Evolutionary conservation across 2,888 invertebrate species (phyloP).

Genomic region (Sphaerophoria taeniata): DNA sequence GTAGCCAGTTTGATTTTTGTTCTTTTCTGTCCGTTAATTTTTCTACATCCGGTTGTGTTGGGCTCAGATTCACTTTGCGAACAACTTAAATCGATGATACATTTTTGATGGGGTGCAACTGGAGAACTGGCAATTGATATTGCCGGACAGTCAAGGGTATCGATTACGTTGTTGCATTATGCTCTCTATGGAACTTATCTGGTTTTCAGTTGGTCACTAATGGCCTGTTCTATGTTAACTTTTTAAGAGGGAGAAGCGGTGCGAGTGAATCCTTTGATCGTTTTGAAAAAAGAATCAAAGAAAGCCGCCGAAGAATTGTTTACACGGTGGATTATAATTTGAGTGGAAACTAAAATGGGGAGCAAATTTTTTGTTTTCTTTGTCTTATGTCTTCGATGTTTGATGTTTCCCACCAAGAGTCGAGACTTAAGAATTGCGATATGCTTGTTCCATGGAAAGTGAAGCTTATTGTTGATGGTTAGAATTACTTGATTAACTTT

Average conservation of each 20-base stretch:
- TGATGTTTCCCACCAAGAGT: slow-evolving; percentile 27
- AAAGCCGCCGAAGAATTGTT: slow-evolving; percentile 37
- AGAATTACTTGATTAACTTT: slow-evolving; percentile 24
- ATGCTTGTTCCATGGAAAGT: slow-evolving; percentile 42
- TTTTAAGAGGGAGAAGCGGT: slow-evolving; percentile 1
- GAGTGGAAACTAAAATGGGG: slow-evolving; percentile 4
- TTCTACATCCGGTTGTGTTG: slow-evolving; percentile 68
- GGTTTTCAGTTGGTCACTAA: background rate
- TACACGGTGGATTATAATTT: slow-evolving; percentile 34
- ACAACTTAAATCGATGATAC: slow-evolving; percentile 25
- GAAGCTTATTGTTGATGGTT: slow-evolving; percentile 50
- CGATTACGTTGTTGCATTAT: slow-evolving; percentile 49
- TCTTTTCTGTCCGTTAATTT: slow-evolving; percentile 26
- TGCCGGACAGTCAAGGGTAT: slow-evolving; percentile 67
- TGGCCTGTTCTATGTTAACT: no score
- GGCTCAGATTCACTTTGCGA: slow-evolving; percentile 25
- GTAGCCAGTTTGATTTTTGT: slow-evolving; percentile 28
- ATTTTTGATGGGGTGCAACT: slow-evolving; percentile 57
- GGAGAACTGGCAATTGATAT: slow-evolving; percentile 69
- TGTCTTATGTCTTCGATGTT: slow-evolving; percentile 33
- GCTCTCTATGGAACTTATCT: background rate
- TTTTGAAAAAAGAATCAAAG: slow-evolving; percentile 70
- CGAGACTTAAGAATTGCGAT: slow-evolving; percentile 33
- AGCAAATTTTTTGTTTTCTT: slow-evolving; percentile 39
- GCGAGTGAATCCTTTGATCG: slow-evolving; percentile 67